These are phyloP conservation scores for Thyatira batis DNA, from an alignment of 2,888 invertebrate genomes.

Conservation along the genomic window DNA sequence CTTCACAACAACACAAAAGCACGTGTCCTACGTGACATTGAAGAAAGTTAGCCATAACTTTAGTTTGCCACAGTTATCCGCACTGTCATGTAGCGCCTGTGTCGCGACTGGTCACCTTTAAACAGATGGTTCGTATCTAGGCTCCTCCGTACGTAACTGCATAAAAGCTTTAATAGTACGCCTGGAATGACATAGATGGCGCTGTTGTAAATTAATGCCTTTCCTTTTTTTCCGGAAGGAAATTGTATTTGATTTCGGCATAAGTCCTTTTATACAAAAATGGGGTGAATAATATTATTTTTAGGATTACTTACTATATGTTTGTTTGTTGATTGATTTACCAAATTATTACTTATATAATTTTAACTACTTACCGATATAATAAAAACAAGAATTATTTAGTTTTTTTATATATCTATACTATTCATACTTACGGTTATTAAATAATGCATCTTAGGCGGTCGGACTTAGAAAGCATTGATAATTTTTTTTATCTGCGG, in stretches of 20 bases:
- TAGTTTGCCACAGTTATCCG: conserved; percentile 32
- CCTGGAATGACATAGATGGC: conserved; percentile 41
- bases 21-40: neutral
- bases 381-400: too few species aligned
- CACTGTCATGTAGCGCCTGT: conserved; percentile 37
- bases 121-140: conserved; percentile 41
- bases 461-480: too few species aligned
- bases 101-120: conserved; percentile 18
- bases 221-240: neutral
- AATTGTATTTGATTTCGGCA: neutral
- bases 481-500: too few species aligned
- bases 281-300: too few species aligned
- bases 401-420: too few species aligned
- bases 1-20: neutral
- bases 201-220: conserved; percentile 20
- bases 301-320: too few species aligned
- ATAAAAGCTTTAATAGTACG: conserved; percentile 26
- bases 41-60: conserved; percentile 33
- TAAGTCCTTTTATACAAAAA: too few species aligned
- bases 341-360: too few species aligned
- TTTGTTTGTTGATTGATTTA: too few species aligned
- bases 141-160: conserved; percentile 16
- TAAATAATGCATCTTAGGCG: too few species aligned
- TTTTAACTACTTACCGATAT: too few species aligned
- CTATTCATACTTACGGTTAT: too few species aligned